These are phyloP conservation scores for Rhagoletis pomonella DNA, from an alignment of 1,140 invertebrate genomes.

Conservation along the genomic window DNA sequence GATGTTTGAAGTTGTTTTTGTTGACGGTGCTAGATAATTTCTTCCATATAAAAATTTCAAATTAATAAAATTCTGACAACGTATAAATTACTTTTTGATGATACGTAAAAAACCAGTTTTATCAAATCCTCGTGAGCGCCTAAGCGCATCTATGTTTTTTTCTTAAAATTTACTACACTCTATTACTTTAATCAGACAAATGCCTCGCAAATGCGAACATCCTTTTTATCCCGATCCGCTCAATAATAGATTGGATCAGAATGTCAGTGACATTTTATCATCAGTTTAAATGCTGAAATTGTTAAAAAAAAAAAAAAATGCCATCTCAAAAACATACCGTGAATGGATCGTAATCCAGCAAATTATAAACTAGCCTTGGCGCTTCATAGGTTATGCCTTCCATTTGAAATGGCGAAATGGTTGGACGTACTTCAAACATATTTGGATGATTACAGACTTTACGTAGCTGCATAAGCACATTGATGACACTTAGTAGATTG, in stretches of 20 bases:
- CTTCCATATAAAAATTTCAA: too few species aligned
- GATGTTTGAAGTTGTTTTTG: too few species aligned
- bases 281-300: conserved; percentile 58
- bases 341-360: conserved; percentile 86
- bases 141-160: too few species aligned
- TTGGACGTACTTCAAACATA: conserved; percentile 97
- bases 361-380: conserved; percentile 82
- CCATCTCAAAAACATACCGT: conserved; percentile 76
- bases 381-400: conserved; percentile 83
- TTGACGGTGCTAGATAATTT: too few species aligned
- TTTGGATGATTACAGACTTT: conserved; percentile 99
- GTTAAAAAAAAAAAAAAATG: not conserved
- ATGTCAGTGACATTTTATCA: conserved; percentile 72
- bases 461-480: conserved; percentile 98
- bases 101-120: too few species aligned
- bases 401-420: conserved; percentile 95
- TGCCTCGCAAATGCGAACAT: conserved; percentile 69
- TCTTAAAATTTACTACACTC: not conserved
- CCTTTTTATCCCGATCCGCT: conserved; percentile 64
- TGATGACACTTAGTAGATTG: conserved; percentile 98
- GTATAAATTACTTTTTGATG: too few species aligned
- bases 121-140: too few species aligned
- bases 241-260: conserved; percentile 70
- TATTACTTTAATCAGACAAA: conserved; percentile 63
- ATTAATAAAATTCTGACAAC: too few species aligned